Percentiles rank a stretch among this genome's conserved stretches.
These are phyloP conservation scores for Drosophila sp. DNA, from an alignment of 1,140 invertebrate genomes.

Conservation along the genomic window DNA sequence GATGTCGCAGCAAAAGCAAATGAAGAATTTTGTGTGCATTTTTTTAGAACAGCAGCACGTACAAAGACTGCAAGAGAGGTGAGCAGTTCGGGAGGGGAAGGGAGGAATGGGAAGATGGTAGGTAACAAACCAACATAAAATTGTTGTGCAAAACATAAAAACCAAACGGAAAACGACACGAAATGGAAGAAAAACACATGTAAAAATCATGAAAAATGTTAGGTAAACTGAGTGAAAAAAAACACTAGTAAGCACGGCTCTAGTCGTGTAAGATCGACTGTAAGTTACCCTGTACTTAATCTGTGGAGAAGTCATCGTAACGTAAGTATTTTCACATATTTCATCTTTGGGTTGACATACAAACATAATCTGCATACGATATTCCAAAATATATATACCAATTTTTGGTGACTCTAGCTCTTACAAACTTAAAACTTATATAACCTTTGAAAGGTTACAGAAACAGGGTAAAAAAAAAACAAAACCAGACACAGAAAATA, in stretches of 20 bases:
- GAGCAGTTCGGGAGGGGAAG: neutral
- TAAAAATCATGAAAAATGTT: constrained; percentile 70
- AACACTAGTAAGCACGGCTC: neutral
- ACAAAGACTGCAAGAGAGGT: constrained; percentile 31
- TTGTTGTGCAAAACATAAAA: constrained; percentile 80
- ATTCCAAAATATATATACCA: too few relatives aligned
- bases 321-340: too few relatives aligned
- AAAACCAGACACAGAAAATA: constrained; percentile 18
- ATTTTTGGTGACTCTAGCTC: too few relatives aligned
- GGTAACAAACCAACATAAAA: constrained; percentile 76
- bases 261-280: too few relatives aligned
- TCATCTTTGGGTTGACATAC: too few relatives aligned
- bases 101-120: neutral
- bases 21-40: constrained; percentile 78
- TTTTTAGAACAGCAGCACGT: constrained; percentile 71
- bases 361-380: too few relatives aligned
- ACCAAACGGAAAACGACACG: constrained; percentile 75
- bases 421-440: too few relatives aligned
- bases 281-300: too few relatives aligned
- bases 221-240: constrained; percentile 52
- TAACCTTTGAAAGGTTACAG: too few relatives aligned
- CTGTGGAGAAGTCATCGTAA: too few relatives aligned
- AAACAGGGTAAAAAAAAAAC: constrained; percentile 9
- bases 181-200: constrained; percentile 47
- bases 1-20: constrained; percentile 52